Evolutionary conservation across 2,113 vertebrate species (phyloP).

Genomic region (Brachyhypopomus occidentalis): DNA sequence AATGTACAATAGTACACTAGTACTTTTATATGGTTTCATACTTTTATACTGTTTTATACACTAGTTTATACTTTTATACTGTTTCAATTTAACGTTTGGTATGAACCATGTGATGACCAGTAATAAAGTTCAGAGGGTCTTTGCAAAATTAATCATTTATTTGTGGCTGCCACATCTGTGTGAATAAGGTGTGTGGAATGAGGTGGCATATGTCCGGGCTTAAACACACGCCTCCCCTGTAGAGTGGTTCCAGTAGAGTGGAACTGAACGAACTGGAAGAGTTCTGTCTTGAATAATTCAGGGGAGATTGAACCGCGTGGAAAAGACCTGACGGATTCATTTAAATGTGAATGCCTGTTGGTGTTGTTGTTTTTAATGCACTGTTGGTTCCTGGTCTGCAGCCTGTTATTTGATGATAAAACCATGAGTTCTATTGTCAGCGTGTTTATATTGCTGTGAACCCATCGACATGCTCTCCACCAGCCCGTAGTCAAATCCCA

Average conservation of each 20-base stretch:
- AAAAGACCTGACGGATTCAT: not conserved
- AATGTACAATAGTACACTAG: no score
- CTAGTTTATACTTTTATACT: no score
- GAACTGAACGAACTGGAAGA: conserved; percentile 2
- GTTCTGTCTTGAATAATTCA: conserved; percentile 43
- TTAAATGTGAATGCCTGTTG: not conserved
- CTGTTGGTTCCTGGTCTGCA: not conserved
- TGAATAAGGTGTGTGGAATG: not conserved
- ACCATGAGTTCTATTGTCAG: not conserved
- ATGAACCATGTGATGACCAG: not conserved
- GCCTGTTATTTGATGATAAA: conserved; percentile 16
- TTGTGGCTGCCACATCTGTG: conserved; percentile 16
- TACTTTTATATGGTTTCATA: no score
- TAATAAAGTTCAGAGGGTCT: not conserved
- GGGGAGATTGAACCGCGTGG: conserved; percentile 7
- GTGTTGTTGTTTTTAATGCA: not conserved
- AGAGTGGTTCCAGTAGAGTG: conserved; percentile 13
- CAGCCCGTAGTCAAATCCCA: not conserved
- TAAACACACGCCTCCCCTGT: not conserved
- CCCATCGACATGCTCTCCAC: not conserved
- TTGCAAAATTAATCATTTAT: conserved; percentile 25
- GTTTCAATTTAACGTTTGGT: no score
- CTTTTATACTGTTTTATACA: no score
- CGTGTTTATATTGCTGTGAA: not conserved
- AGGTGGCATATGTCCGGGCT: conserved; percentile 5